Evolutionary conservation across 2,888 invertebrate species (phyloP).

Genomic region (Leucoma salicis): DNA sequence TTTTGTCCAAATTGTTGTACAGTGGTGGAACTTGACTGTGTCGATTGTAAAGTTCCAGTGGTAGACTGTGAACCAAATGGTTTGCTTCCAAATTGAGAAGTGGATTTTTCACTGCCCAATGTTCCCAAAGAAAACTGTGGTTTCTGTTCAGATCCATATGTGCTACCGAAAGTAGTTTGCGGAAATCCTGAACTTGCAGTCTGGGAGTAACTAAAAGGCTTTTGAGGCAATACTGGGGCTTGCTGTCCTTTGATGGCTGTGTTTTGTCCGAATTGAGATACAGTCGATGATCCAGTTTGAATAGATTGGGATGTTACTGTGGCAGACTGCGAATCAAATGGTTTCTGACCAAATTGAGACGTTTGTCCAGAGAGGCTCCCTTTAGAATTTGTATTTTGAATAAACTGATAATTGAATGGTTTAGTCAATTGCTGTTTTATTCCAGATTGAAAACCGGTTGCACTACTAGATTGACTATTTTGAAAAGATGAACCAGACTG

Average conservation of each 20-base stretch:
- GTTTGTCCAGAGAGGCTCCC: too few species aligned
- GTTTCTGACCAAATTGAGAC: not conserved
- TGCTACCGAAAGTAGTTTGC: not conserved
- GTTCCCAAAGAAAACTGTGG: not conserved
- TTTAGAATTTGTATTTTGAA: too few species aligned
- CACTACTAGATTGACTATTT: not conserved
- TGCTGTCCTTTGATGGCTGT: not conserved
- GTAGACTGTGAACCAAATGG: not conserved
- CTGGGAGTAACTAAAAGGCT: not conserved
- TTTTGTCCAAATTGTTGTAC: not conserved
- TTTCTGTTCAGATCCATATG: slow-evolving; percentile 3
- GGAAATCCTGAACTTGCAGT: not conserved
- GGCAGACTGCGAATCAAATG: not conserved
- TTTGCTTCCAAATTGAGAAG: slow-evolving; percentile 3
- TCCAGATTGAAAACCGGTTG: too few species aligned
- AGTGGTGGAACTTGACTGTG: not conserved
- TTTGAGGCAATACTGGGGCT: not conserved
- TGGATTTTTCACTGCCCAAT: not conserved
- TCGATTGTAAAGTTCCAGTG: not conserved
- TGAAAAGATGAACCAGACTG: too few species aligned
- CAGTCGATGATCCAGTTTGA: not conserved
- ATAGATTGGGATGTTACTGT: slow-evolving; percentile 6
- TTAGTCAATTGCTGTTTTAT: too few species aligned
- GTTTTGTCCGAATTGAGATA: not conserved
- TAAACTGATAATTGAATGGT: too few species aligned